These are phyloP conservation scores for Gambusia holbrooki DNA, from an alignment of 2,113 vertebrate genomes.

Conservation along the genomic window DNA sequence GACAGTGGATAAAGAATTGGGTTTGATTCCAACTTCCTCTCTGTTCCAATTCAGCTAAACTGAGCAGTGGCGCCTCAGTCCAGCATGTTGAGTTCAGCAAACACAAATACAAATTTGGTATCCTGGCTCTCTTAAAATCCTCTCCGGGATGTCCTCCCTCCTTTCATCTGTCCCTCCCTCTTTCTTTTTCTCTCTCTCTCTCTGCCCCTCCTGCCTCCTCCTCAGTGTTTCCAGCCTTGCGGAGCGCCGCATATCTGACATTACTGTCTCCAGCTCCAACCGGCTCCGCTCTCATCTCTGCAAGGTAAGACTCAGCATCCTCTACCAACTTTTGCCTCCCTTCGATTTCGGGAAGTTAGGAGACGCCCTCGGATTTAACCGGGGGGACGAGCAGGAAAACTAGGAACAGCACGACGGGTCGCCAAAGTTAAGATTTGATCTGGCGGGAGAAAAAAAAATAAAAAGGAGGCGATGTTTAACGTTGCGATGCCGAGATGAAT, in stretches of 20 bases:
- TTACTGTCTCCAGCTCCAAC: slow-evolving; percentile 58
- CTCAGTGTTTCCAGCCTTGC: slow-evolving; percentile 43
- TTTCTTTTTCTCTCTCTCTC: not conserved
- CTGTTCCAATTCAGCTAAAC: not conserved
- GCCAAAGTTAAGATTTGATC: not conserved
- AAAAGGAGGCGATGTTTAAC: not conserved
- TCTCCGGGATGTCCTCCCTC: slow-evolving; percentile 46
- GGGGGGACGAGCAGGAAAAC: not conserved
- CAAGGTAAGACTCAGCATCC: slow-evolving; percentile 67
- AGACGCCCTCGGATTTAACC: no score
- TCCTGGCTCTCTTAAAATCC: slow-evolving; percentile 12
- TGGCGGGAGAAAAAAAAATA: not conserved
- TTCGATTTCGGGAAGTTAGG: not conserved
- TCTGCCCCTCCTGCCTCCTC: slow-evolving; percentile 1
- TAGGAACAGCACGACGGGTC: not conserved
- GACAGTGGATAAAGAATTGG: no score
- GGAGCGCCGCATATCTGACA: slow-evolving; percentile 62
- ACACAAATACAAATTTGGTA: slow-evolving; percentile 8
- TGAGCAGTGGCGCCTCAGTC: not conserved
- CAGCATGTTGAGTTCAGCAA: slow-evolving; percentile 14
- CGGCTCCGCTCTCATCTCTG: slow-evolving; percentile 43
- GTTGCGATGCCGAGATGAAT: slow-evolving; percentile 15
- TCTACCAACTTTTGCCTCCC: not conserved
- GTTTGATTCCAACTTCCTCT: no score
- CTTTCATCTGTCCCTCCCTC: not conserved